Evolutionary conservation across 2,797 vertebrate species (phyloP), one percentile per base, ranked within the genome.

Genomic region (Anguilla pacifica): DNA sequence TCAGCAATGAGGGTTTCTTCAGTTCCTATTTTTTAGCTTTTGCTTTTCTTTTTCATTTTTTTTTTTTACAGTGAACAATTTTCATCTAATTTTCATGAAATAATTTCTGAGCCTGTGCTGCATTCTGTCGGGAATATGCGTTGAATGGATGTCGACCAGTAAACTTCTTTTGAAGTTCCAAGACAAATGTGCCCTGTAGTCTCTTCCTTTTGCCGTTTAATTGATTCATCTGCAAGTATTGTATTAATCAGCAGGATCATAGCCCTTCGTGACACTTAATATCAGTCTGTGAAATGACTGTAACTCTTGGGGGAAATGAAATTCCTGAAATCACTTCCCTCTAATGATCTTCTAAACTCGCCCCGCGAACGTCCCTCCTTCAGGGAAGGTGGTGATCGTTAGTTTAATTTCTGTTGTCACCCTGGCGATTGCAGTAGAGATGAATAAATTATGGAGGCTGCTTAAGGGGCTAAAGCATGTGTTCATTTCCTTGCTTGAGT

Each of bases 181-280:
- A 82, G 79, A n/a, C 43, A 51, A 49, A 82, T 51, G 43, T 82
- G 46, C 2, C 7, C 79, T 82, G 19, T 51, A 49, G 79, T 49
- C 43, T n/a, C 22, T 51, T 19, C 46, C 46, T 82, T 51, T 82
- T 51, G 43, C 70, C 31, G 39, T 51, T 85, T 74, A 74, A 84
- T 74, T 64, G 83, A 49, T 77, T 88, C 15, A 79, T 79, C 67
- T 55, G 17, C 35, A 51, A 55, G 55, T 84, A 51, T 74, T 28
- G 17, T 53, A 85, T 88, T 79, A 88, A 88, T 88, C 87, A 88
- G 72, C 57, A 28, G 22, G 77, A 82, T 82, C 57, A 81, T 9
- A 19, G 84, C 83, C 51, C 53, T 31, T n/a, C 6, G 6, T 67
- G 55, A 85, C 59, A 31, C 84, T 84, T n/a, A 57, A 55, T 53